Percentiles rank a stretch among this genome's conserved stretches.
Conservation (phyloP, 2,888 invertebrate genomes). For the Xestia rhomboidea region DNA sequence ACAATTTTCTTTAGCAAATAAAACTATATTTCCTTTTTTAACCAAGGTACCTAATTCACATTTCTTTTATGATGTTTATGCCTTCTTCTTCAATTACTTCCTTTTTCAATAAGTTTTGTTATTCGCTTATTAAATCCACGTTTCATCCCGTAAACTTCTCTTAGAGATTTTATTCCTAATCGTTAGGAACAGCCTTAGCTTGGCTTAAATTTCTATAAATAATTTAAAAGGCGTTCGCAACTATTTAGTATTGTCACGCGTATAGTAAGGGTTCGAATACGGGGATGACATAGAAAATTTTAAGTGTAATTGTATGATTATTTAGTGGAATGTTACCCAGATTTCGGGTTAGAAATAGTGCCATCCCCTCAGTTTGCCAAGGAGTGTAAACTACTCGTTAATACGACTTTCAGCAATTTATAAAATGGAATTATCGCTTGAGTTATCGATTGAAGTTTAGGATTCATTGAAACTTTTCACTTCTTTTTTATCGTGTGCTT, state of each 20-base stretch:
- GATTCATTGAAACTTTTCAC: not conserved
- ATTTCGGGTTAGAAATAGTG: conserved; percentile 11
- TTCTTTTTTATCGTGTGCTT: no score
- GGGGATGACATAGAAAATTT: conserved; percentile 19
- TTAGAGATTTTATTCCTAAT: conserved; percentile 57
- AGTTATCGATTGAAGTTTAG: not conserved
- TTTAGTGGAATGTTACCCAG: not conserved
- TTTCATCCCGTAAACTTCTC: conserved; percentile 19
- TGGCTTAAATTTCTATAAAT: conserved; percentile 71
- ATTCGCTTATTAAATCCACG: conserved; percentile 13
- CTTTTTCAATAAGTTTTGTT: not conserved
- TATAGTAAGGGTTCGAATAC: not conserved
- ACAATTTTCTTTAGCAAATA: not conserved
- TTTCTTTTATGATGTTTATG: not conserved
- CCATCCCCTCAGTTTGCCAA: conserved; percentile 48
- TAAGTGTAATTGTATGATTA: conserved; percentile 6
- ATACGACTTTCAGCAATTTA: conserved; percentile 11
- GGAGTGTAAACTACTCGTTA: conserved; percentile 33
- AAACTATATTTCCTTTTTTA: not conserved
- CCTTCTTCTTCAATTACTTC: not conserved
- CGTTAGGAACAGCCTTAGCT: conserved; percentile 67
- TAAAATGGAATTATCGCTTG: not conserved
- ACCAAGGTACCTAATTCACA: not conserved
- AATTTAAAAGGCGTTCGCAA: conserved; percentile 45
- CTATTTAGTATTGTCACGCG: conserved; percentile 33